Evolutionary conservation across 2,888 invertebrate species (phyloP).

Genomic region (Pterostichus niger): DNA sequence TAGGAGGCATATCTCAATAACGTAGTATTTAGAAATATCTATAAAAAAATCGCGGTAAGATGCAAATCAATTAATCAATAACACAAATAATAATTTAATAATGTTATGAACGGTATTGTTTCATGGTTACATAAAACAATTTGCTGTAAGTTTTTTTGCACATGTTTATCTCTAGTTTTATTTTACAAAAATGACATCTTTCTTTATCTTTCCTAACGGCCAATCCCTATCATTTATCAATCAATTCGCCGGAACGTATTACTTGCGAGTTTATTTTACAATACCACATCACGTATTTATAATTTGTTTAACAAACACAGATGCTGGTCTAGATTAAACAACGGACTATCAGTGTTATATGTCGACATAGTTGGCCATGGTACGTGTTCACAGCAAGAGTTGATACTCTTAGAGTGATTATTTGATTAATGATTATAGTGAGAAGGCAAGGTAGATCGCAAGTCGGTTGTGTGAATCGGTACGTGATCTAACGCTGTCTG

Average conservation of each 20-base stretch:
- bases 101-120: too few species aligned
- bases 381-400: slow-evolving; percentile 54
- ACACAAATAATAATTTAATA: too few species aligned
- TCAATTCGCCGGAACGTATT: not conserved
- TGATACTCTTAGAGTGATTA: slow-evolving; percentile 47
- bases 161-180: too few species aligned
- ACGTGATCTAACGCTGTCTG: slow-evolving; percentile 7
- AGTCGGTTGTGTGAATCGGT: slow-evolving; percentile 6
- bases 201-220: too few species aligned
- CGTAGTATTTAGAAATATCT: too few species aligned
- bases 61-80: too few species aligned
- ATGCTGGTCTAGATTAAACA: slow-evolving; percentile 30
- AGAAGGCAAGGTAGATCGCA: slow-evolving; percentile 10
- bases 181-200: too few species aligned
- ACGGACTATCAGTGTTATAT: slow-evolving; percentile 25
- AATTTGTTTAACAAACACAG: slow-evolving; percentile 51
- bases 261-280: slow-evolving; percentile 1
- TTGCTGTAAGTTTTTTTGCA: too few species aligned
- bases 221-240: slow-evolving; percentile 5
- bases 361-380: slow-evolving; percentile 41
- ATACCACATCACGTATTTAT: slow-evolving; percentile 31
- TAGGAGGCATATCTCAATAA: too few species aligned
- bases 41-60: too few species aligned
- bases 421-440: slow-evolving; percentile 45
- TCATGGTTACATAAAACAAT: too few species aligned